phyloP scores from a whole-genome alignment of 2,113 vertebrate genomes.

The Neofelis nebulosa region DNA sequence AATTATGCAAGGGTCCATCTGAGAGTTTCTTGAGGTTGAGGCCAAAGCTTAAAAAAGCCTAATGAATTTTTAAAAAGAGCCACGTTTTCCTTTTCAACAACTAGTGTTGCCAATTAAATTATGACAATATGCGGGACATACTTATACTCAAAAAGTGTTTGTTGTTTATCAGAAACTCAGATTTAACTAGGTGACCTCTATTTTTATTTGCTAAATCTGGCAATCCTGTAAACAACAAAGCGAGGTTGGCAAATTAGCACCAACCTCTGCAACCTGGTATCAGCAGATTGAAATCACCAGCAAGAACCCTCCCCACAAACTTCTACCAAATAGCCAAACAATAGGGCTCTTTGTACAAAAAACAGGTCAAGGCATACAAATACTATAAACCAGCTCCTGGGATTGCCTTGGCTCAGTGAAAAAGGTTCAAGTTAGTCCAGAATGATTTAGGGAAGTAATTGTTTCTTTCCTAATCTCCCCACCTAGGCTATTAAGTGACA shows the following conservation, averaged over 20 bases:
- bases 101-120: neutral
- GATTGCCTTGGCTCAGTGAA: neutral
- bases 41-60: neutral
- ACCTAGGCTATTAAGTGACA: neutral
- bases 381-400: conserved; percentile 20
- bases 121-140: neutral
- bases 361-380: conserved; percentile 69
- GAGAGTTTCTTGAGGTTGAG: neutral
- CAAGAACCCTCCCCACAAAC: neutral
- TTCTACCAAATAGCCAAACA: conserved; percentile 64
- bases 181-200: neutral
- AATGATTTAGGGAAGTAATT: conserved; percentile 30
- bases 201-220: conserved; percentile 6
- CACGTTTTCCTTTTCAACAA: neutral
- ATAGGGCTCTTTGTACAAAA: conserved; percentile 61
- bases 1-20: neutral
- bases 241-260: neutral
- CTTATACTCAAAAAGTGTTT: neutral
- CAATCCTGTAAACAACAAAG: neutral
- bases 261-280: neutral
- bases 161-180: conserved; percentile 8
- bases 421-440: conserved; percentile 53
- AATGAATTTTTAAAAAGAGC: neutral
- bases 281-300: neutral
- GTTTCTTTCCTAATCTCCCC: conserved; percentile 30